These are phyloP conservation scores for Aspidapion aeneum DNA, from an alignment of 2,888 invertebrate species.

Conservation along the genomic window DNA sequence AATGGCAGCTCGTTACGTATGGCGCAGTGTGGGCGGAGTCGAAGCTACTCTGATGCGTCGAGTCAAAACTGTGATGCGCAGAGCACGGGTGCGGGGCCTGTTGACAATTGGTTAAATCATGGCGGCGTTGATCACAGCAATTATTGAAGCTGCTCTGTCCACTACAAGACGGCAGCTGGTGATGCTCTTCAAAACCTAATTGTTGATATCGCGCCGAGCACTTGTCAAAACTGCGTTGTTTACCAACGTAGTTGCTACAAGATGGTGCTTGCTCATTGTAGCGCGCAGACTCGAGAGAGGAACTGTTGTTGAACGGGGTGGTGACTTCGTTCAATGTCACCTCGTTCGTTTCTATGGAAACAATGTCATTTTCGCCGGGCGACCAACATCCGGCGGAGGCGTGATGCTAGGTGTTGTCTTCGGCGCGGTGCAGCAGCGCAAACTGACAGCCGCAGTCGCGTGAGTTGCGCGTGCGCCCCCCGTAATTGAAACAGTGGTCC, in stretches of 20 bases:
- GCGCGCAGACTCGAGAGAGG: background rate
- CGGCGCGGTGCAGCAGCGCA: constrained; percentile 82
- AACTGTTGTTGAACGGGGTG: background rate
- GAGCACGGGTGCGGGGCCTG: background rate
- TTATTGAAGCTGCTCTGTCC: background rate
- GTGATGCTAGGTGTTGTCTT: constrained; percentile 64
- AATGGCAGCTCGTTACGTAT: no score
- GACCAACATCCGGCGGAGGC: background rate
- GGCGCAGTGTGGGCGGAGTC: background rate
- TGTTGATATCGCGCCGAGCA: background rate
- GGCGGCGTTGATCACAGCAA: background rate
- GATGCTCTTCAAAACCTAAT: background rate
- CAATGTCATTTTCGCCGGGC: background rate
- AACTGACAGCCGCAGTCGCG: constrained; percentile 90
- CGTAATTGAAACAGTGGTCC: constrained; percentile 87
- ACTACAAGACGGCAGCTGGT: background rate
- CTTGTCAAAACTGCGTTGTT: background rate
- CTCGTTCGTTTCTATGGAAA: background rate
- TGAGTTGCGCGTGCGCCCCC: constrained; percentile 66
- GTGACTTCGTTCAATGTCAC: background rate
- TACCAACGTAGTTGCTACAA: no score
- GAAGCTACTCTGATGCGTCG: background rate
- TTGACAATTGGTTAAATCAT: background rate
- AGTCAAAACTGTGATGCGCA: no score
- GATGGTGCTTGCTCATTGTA: no score